These are phyloP conservation scores for Danio aesculapii DNA, from an alignment of 2,797 vertebrate species.

Conservation along the genomic window DNA sequence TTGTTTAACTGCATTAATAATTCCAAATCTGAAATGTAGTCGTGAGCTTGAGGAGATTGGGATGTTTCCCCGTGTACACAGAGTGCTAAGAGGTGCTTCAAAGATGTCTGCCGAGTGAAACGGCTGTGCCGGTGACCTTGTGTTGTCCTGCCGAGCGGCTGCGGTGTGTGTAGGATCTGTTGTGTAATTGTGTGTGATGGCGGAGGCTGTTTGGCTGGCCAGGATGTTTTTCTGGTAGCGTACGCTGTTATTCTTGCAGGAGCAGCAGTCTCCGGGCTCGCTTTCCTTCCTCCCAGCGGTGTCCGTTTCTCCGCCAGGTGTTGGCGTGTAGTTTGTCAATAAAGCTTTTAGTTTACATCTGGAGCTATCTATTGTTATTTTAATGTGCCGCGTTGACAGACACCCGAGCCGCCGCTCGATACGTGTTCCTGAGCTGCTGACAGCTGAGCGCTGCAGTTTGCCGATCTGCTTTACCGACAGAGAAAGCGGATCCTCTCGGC, in stretches of 20 bases:
- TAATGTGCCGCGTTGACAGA: constrained; percentile 70
- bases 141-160: not conserved
- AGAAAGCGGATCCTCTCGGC: constrained; percentile 52
- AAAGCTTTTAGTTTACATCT: constrained; percentile 85
- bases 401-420: constrained; percentile 70
- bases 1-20: too few species aligned
- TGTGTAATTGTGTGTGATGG: not conserved
- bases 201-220: not conserved
- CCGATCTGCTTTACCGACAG: constrained; percentile 57
- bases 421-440: constrained; percentile 60
- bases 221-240: not conserved
- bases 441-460: constrained; percentile 65
- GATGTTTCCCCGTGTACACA: too few species aligned
- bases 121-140: too few species aligned
- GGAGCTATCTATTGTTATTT: constrained; percentile 69
- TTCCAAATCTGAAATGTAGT: too few species aligned
- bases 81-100: too few species aligned
- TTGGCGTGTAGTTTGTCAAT: constrained; percentile 66
- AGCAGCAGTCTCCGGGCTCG: constrained; percentile 1
- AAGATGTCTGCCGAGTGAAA: too few species aligned
- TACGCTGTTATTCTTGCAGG: constrained; percentile 13
- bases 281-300: constrained; percentile 37
- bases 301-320: constrained; percentile 65
- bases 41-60: too few species aligned
- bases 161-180: not conserved